Evolutionary conservation across 1,140 invertebrate genomes (phyloP).

Genomic region (Pseudomyrmex pallidus): DNA sequence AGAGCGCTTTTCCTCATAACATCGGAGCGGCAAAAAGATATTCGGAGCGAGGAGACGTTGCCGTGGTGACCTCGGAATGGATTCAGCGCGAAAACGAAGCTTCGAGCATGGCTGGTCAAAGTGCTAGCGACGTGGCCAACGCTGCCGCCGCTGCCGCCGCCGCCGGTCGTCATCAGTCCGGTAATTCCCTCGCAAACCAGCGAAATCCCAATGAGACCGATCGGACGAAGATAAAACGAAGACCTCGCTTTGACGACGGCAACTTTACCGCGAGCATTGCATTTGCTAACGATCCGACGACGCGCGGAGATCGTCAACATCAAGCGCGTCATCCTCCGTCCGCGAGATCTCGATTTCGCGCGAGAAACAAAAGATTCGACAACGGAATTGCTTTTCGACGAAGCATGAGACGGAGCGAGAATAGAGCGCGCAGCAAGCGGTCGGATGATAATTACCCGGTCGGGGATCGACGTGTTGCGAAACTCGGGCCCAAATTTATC

Average conservation of each 20-base stretch:
- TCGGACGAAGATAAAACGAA: neutral
- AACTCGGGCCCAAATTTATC: neutral
- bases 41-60: conserved; percentile 16
- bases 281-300: neutral
- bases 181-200: neutral
- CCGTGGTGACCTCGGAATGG: conserved; percentile 12
- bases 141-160: no score
- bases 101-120: conserved; percentile 30
- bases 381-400: neutral
- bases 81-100: conserved; percentile 20
- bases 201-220: neutral
- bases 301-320: neutral
- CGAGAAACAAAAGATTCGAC: neutral
- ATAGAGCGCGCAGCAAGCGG: neutral
- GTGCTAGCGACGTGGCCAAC: conserved; percentile 1
- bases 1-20: conserved; percentile 48
- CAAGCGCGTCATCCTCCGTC: neutral
- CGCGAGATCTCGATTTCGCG: neutral
- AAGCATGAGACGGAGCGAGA: conserved; percentile 18
- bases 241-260: neutral
- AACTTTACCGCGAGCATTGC: neutral
- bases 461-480: neutral
- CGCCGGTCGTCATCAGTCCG: neutral
- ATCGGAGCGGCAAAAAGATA: conserved; percentile 33
- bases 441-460: neutral